phyloP scores from a whole-genome alignment of 1,140 invertebrate species.

The Gonatopus flavifemur region DNA sequence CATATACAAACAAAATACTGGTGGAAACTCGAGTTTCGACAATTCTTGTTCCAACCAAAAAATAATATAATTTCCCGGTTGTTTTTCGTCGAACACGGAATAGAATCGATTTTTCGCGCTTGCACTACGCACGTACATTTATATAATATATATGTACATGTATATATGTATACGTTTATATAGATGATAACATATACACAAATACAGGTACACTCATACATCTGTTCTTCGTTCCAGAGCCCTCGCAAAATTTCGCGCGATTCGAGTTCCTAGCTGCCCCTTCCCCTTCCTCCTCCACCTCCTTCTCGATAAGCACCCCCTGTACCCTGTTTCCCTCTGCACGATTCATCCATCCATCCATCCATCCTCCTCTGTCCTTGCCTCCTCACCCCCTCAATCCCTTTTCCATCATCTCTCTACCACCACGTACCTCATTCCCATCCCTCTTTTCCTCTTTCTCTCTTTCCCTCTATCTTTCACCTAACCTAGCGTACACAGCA shows the following conservation, averaged over 20 bases:
- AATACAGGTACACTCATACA: conserved; percentile 7
- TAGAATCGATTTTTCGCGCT: conserved; percentile 49
- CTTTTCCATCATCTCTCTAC: conserved; percentile 15
- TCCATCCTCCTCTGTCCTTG: conserved; percentile 4
- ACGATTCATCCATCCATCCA: conserved; percentile 1
- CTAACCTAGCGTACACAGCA: conserved; percentile 52
- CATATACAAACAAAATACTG: no score
- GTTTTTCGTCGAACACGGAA: conserved; percentile 26
- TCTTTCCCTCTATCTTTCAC: conserved; percentile 29
- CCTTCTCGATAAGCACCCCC: conserved; percentile 4
- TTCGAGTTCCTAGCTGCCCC: conserved; percentile 1
- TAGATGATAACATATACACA: no score
- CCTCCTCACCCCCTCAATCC: not conserved
- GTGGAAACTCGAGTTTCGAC: no score
- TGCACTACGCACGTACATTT: conserved; percentile 18
- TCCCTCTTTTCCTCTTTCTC: conserved; percentile 24
- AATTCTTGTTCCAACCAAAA: no score
- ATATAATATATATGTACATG: no score
- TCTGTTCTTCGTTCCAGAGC: conserved; percentile 32
- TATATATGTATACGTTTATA: no score
- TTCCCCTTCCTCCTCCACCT: conserved; percentile 3
- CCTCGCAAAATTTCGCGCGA: conserved; percentile 34
- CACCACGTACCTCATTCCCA: conserved; percentile 11
- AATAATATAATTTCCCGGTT: no score
- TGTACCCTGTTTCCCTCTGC: conserved; percentile 1